These are phyloP conservation scores for Oxytorus armatus DNA, from an alignment of 2,888 invertebrate genomes.

Conservation along the genomic window DNA sequence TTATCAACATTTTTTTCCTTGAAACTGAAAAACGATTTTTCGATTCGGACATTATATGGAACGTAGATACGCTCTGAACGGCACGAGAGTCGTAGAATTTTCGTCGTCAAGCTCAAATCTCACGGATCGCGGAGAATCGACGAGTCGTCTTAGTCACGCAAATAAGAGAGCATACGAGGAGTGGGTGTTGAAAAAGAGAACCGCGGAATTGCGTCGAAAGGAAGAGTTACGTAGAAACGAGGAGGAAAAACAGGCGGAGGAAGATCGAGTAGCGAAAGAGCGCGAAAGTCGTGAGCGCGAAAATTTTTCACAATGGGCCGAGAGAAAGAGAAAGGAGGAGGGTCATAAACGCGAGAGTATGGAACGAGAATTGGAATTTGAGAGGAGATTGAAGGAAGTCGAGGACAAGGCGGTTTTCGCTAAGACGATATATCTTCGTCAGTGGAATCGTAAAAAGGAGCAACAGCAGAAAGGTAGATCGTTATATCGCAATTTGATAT, in stretches of 20 bases:
- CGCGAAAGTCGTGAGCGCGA: slow-evolving; percentile 82
- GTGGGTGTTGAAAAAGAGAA: slow-evolving; percentile 86
- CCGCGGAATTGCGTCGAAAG: slow-evolving; percentile 74
- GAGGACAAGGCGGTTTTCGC: slow-evolving; percentile 76
- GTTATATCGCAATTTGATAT: too few relatives aligned
- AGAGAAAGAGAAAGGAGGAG: slow-evolving; percentile 83
- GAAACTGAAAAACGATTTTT: too few relatives aligned
- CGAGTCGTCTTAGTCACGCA: slow-evolving; percentile 68
- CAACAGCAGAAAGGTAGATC: slow-evolving; percentile 86
- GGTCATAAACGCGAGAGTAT: slow-evolving; percentile 82
- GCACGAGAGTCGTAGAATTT: slow-evolving; percentile 72
- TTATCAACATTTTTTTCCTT: too few relatives aligned
- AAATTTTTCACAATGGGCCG: slow-evolving; percentile 83
- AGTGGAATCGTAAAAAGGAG: slow-evolving; percentile 87
- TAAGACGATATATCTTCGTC: slow-evolving; percentile 80
- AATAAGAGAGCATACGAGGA: slow-evolving; percentile 84
- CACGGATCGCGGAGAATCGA: slow-evolving; percentile 65
- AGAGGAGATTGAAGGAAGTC: slow-evolving; percentile 81
- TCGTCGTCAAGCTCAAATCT: slow-evolving; percentile 72
- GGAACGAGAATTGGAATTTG: slow-evolving; percentile 85
- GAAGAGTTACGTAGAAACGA: slow-evolving; percentile 78
- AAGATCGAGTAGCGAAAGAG: slow-evolving; percentile 76
- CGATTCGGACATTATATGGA: too few relatives aligned
- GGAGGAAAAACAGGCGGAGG: slow-evolving; percentile 69
- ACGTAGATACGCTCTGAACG: slow-evolving; percentile 72